Percentiles rank a stretch among this genome's conserved stretches.
Conservation (phyloP, 2,797 vertebrate genomes). For the Lerista edwardsae region DNA sequence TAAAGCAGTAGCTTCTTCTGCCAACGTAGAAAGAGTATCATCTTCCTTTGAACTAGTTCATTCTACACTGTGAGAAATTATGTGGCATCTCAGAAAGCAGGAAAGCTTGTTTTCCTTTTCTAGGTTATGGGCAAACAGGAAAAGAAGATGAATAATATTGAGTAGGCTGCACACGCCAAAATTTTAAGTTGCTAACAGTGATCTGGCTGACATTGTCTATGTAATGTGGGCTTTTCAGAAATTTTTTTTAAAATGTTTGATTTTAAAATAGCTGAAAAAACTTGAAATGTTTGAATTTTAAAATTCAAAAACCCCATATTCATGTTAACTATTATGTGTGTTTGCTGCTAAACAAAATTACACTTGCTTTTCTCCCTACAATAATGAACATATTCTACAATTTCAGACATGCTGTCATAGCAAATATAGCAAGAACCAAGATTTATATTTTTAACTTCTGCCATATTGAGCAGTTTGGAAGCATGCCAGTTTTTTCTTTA, state of each 20-base stretch:
- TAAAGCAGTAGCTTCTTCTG: slow-evolving; percentile 21
- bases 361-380: not conserved
- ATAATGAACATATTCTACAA: not conserved
- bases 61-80: slow-evolving; percentile 10
- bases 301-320: no score
- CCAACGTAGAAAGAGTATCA: slow-evolving; percentile 3
- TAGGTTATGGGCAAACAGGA: not conserved
- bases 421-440: not conserved
- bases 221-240: no score
- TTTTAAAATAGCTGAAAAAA: not conserved
- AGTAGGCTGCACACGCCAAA: not conserved
- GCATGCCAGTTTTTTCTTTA: not conserved
- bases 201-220: not conserved
- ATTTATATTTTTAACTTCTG: not conserved
- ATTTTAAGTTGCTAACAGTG: not conserved
- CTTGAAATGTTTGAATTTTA: not conserved
- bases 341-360: no score
- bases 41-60: slow-evolving; percentile 22
- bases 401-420: slow-evolving; percentile 4
- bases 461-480: not conserved
- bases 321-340: no score
- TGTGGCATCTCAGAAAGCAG: slow-evolving; percentile 5
- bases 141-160: not conserved
- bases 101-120: slow-evolving; percentile 17
- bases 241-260: not conserved